Percentiles rank a stretch among this genome's conserved stretches.
phyloP scores from a whole-genome alignment of 2,797 vertebrate genomes.

The Eulemur albifrons region DNA sequence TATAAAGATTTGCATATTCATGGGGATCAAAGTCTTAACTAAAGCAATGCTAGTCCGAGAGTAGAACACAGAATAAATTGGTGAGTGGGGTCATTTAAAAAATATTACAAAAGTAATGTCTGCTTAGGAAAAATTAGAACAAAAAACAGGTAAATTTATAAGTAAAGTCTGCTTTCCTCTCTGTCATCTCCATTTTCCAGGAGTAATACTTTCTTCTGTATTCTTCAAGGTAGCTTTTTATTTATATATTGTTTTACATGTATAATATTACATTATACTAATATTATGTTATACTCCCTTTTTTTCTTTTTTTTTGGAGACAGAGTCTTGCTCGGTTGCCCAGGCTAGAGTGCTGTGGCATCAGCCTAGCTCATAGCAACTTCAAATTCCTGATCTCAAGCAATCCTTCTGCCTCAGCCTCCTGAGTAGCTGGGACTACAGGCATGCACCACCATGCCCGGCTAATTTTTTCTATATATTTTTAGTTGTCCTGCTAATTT shows the following conservation, averaged over 20 bases:
- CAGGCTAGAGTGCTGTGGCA: too few species aligned
- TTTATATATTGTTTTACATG: not conserved
- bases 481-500: too few species aligned
- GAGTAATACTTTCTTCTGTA: not conserved
- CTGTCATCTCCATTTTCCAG: not conserved
- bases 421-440: too few species aligned
- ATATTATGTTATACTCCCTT: not conserved
- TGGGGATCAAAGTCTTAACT: not conserved
- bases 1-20: not conserved
- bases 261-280: not conserved
- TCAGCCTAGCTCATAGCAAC: too few species aligned
- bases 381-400: too few species aligned
- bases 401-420: too few species aligned
- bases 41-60: not conserved
- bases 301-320: too few species aligned
- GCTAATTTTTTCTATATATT: too few species aligned
- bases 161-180: not conserved
- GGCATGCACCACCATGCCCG: too few species aligned
- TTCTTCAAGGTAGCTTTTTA: not conserved
- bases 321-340: too few species aligned
- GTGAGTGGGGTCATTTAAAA: not conserved
- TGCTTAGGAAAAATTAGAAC: not conserved
- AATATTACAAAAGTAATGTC: not conserved
- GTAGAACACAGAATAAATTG: not conserved
- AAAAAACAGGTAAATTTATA: not conserved